Conservation (phyloP, 2,797 vertebrate species). For the Dendrocincla fuliginosa region DNA sequence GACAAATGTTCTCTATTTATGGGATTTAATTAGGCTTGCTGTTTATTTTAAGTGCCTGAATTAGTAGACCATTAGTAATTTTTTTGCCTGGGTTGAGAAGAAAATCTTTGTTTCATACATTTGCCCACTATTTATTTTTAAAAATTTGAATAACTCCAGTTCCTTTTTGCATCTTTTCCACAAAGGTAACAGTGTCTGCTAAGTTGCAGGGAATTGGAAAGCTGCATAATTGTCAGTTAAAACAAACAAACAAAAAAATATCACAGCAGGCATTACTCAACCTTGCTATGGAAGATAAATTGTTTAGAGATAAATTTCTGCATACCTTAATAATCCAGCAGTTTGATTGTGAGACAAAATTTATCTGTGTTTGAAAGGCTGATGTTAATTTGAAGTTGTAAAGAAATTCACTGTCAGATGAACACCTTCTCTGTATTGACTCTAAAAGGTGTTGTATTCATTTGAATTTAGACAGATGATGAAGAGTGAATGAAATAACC, state of each 20-base stretch:
- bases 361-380: background rate
- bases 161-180: background rate
- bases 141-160: background rate
- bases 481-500: background rate
- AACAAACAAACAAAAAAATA: background rate
- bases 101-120: background rate
- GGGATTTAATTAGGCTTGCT: background rate
- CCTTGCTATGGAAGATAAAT: background rate
- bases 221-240: background rate
- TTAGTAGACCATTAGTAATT: background rate
- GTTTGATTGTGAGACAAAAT: background rate
- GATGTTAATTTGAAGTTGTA: constrained; percentile 1
- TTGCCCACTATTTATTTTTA: background rate
- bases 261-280: background rate
- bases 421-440: background rate
- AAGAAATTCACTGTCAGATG: constrained; percentile 12
- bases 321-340: background rate
- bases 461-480: constrained; percentile 6
- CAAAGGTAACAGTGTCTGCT: background rate
- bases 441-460: background rate
- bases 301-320: background rate
- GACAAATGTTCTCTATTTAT: background rate
- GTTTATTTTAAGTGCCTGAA: background rate
- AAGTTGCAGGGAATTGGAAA: background rate
- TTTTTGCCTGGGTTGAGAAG: background rate